A percentile compares a stretch with the other conserved stretches of the same genome.
Conservation (phyloP, 2,113 vertebrate species). For the Lepisosteus osseus region DNA sequence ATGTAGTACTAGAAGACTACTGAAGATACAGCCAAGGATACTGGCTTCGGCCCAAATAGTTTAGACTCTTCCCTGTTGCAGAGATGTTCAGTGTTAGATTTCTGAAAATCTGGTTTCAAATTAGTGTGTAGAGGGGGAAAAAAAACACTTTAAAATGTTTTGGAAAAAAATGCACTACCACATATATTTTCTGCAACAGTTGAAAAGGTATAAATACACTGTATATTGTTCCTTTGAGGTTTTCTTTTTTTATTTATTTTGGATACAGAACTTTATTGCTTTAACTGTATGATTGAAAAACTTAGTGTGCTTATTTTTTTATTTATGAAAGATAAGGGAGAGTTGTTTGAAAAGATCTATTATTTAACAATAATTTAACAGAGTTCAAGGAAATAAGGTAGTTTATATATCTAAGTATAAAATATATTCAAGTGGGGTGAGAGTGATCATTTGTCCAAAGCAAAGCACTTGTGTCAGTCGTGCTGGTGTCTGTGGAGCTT, state of each 20-base stretch:
- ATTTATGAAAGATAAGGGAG: slow-evolving; percentile 51
- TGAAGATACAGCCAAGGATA: too few relatives aligned
- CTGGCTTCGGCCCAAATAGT: neutral
- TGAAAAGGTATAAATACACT: slow-evolving; percentile 50
- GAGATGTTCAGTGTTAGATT: slow-evolving; percentile 1
- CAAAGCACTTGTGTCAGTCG: neutral
- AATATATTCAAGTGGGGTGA: neutral
- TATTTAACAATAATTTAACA: slow-evolving; percentile 64
- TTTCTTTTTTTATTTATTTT: slow-evolving; percentile 68
- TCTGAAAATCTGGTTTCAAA: slow-evolving; percentile 20
- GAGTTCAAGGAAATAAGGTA: slow-evolving; percentile 14
- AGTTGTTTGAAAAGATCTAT: slow-evolving; percentile 35
- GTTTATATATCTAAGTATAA: neutral
- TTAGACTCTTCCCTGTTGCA: neutral
- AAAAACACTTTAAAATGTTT: slow-evolving; percentile 19
- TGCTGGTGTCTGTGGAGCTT: too few relatives aligned
- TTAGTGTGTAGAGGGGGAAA: slow-evolving; percentile 38
- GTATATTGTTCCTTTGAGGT: slow-evolving; percentile 60
- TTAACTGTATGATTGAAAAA: slow-evolving; percentile 47
- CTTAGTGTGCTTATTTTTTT: slow-evolving; percentile 43
- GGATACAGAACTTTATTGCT: slow-evolving; percentile 61
- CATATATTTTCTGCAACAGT: slow-evolving; percentile 40
- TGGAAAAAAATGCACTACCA: slow-evolving; percentile 56
- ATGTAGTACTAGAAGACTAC: too few relatives aligned
- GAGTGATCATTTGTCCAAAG: neutral